Evolutionary conservation across 2,113 vertebrate genomes (phyloP).

Genomic region (Myotis lucifugus): DNA sequence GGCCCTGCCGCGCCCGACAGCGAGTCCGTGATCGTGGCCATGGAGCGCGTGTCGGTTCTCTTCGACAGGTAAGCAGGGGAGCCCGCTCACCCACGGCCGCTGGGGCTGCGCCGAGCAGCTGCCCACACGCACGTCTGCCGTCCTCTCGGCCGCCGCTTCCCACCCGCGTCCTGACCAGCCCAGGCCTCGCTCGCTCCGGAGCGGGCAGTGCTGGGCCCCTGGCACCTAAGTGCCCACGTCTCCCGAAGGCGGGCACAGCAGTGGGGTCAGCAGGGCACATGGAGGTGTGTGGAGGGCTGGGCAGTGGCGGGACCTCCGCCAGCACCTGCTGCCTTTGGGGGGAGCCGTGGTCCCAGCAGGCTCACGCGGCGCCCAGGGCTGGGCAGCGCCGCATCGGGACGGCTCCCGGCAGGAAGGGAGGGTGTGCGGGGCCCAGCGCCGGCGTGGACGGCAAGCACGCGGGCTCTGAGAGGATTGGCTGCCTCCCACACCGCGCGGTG

Average conservation of each 20-base stretch:
- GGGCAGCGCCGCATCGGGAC: too few species aligned
- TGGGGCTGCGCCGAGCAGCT: neutral
- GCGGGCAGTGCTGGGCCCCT: rapidly evolving
- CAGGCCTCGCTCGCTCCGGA: neutral
- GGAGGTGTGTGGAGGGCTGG: rapidly evolving
- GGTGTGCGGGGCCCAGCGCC: too few species aligned
- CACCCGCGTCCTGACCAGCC: rapidly evolving
- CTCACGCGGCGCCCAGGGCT: too few species aligned
- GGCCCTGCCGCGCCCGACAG: constrained; percentile 93
- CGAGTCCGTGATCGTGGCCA: constrained; percentile 97
- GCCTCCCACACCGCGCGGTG: rapidly evolving
- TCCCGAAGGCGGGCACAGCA: neutral
- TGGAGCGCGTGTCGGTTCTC: constrained; percentile 98
- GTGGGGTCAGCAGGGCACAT: neutral
- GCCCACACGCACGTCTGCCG: rapidly evolving
- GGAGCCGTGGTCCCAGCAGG: neutral
- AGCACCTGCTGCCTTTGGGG: neutral
- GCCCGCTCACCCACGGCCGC: rapidly evolving
- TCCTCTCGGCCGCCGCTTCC: neutral
- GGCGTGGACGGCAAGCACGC: rapidly evolving
- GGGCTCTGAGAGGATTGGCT: rapidly evolving
- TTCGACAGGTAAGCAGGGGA: constrained; percentile 92
- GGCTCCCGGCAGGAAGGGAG: too few species aligned
- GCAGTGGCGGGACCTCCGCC: rapidly evolving
- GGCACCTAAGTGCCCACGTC: rapidly evolving